Evolutionary conservation across 30 jellyfish, hydroid and myxozoan genomes (phyloP), one percentile per base, ranked within the genome.

Genomic region (Aurelia aurita): DNA sequence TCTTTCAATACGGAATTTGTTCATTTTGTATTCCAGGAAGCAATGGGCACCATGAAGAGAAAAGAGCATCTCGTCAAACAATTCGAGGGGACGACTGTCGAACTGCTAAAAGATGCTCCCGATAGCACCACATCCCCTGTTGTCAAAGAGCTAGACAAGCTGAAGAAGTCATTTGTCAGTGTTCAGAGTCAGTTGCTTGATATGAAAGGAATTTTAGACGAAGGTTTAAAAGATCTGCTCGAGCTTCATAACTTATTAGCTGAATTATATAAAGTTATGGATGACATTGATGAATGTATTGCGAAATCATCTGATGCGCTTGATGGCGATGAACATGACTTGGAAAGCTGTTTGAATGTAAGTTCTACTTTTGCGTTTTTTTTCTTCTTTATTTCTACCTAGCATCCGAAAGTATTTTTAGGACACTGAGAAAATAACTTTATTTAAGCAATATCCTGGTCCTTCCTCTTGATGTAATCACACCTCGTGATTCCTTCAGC

Each of bases 291-390:
- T 92, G 89, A 79, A 18, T 95, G 95, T 39, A 92, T 87, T 57
- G 77, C 90, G 39, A 86, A 81, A 58, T 80, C 98, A 32, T 79
- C 94, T 2, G 96, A 86, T 68, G 96, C 86, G 5, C 64, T 86
- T 14, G 96, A 87, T 68, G 97, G 96, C 2, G 98, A 87, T 69
- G 92, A 86, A 44, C 92, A 80, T 44, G 96, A 92, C 55, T 31
- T 92, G 69, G 87, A 86, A 80, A 64, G 89, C n/a, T 92, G 98
- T 73, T 65, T 92, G 64, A 63, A 60, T 49, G 98, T 92, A 64
- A 87, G 95, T 73, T 8, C 23, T 21, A 13, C 3, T 22, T 10
- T 14, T 25, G 58, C 25, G 13, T 18, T 20, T 5, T 59, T 9
- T 49, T 27, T 70, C n/a, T n/a, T n/a, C n/a, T n/a, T n/a, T n/a